Percentiles rank a stretch among this genome's conserved stretches.
Evolutionary conservation across 2,113 vertebrate genomes (phyloP).

Genomic region (Microcebus griseorufus): DNA sequence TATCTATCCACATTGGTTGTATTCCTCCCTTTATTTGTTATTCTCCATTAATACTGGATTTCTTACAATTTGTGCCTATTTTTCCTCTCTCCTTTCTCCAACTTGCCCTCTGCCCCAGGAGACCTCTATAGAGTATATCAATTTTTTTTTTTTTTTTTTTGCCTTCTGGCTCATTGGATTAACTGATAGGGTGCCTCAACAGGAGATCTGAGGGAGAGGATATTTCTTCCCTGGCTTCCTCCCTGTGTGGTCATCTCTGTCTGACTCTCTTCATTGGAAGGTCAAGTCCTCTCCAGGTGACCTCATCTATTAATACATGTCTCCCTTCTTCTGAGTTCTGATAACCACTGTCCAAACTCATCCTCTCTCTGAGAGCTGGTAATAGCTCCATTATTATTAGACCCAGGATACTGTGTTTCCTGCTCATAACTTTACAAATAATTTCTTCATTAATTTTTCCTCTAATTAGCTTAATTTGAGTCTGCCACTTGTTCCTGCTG

Average conservation of each 20-base stretch:
- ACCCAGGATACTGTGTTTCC: background rate
- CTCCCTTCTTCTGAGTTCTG: background rate
- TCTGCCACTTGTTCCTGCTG: background rate
- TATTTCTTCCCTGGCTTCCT: background rate
- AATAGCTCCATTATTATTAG: background rate
- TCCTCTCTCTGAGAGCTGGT: background rate
- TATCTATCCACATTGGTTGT: background rate
- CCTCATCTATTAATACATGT: background rate
- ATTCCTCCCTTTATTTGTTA: background rate
- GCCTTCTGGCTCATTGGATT: background rate
- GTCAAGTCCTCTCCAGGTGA: background rate
- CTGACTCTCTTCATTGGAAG: background rate
- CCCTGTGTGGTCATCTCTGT: background rate
- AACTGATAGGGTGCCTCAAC: background rate
- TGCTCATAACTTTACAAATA: background rate
- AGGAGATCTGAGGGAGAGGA: background rate
- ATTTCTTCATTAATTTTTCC: background rate
- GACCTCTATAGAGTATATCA: background rate
- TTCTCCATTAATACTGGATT: background rate
- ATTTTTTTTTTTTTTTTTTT: background rate
- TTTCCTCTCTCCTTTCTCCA: background rate
- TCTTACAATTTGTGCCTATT: background rate
- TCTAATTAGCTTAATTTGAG: background rate
- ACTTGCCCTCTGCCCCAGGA: background rate
- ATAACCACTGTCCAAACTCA: background rate